Evolutionary conservation across 2,797 vertebrate genomes (phyloP).

Genomic region (Hirundo rustica): DNA sequence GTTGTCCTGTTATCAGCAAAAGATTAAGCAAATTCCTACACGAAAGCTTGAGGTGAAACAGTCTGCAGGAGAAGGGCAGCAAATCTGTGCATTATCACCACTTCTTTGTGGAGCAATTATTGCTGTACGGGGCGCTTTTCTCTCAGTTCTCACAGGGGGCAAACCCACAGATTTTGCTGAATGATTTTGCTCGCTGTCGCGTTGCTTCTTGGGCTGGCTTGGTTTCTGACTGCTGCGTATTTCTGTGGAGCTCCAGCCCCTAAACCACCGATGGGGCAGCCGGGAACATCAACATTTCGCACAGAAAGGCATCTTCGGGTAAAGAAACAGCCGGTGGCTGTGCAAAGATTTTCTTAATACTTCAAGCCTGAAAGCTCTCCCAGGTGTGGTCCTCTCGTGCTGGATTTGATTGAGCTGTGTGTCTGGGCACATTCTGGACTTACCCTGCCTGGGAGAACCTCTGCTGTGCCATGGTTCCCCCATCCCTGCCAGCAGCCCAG

Average conservation of each 20-base stretch:
- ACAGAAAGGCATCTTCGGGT: not conserved
- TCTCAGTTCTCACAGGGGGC: not conserved
- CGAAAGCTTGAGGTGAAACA: not conserved
- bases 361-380: not conserved
- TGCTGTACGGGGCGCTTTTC: not conserved
- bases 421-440: not conserved
- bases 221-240: not conserved
- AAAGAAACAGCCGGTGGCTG: not conserved
- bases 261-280: not conserved
- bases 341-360: not conserved
- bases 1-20: not conserved
- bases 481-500: not conserved
- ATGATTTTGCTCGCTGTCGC: not conserved
- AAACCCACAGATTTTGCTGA: not conserved
- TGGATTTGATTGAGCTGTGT: not conserved
- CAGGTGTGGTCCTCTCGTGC: not conserved
- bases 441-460: fast-evolving
- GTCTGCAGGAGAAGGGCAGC: not conserved
- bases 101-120: not conserved
- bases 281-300: not conserved
- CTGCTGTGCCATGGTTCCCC: not conserved
- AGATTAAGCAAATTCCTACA: conserved; percentile 33
- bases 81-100: not conserved
- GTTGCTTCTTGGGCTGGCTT: not conserved
- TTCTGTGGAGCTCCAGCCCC: not conserved